These are phyloP conservation scores for Alosa sapidissima DNA, from an alignment of 2,797 vertebrate species.

Conservation along the genomic window DNA sequence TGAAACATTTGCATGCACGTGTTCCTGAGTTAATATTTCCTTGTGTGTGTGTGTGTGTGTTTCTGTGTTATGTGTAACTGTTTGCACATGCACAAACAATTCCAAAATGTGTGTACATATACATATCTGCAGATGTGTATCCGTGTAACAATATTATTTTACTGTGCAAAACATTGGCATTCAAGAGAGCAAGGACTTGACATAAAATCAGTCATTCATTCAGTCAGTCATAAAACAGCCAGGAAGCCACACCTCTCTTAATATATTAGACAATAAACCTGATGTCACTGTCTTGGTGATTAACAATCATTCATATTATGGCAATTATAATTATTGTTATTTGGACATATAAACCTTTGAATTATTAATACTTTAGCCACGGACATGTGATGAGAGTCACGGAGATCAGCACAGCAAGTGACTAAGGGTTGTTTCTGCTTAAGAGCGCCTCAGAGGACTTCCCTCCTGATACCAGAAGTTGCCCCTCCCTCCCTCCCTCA, in stretches of 20 bases:
- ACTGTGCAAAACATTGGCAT: too few relatives aligned
- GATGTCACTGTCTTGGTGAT: too few relatives aligned
- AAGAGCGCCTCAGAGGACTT: not conserved
- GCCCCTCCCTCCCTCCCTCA: not conserved
- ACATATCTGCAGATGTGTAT: too few relatives aligned
- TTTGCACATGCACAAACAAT: not conserved
- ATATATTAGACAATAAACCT: too few relatives aligned
- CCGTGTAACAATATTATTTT: too few relatives aligned
- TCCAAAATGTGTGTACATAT: too few relatives aligned
- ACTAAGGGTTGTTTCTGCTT: not conserved
- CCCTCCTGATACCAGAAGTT: constrained; percentile 18
- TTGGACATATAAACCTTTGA: not conserved
- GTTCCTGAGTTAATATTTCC: not conserved
- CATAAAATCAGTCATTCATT: too few relatives aligned
- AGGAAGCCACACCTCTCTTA: too few relatives aligned
- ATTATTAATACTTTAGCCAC: not conserved
- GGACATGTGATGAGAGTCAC: not conserved
- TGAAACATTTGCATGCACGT: not conserved
- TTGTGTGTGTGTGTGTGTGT: constrained; percentile 1
- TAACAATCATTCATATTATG: too few relatives aligned
- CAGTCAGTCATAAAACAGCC: too few relatives aligned
- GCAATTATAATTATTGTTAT: too few relatives aligned
- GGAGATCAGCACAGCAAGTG: not conserved
- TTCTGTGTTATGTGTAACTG: not conserved
- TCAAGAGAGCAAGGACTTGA: too few relatives aligned